Evolutionary conservation across 2,113 vertebrate species (phyloP), one percentile per base, ranked within the genome.

Genomic region (Ptilonorhynchus violaceus): DNA sequence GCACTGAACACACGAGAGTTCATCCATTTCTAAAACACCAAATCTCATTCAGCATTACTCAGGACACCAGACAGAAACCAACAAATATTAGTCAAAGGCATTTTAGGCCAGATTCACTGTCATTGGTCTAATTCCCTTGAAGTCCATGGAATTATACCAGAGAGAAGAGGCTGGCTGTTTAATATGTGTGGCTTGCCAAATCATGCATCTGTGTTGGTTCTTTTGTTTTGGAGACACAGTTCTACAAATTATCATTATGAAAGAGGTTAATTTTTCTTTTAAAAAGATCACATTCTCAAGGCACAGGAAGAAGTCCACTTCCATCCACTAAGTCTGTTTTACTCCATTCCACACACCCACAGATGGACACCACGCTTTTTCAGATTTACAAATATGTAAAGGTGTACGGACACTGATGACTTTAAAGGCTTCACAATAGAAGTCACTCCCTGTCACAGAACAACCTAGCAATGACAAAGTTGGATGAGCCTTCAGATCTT

Each of bases 161-260:
- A 59, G 82, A 95, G 58, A 91, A 72, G 41, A 60, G 59, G 35
- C 35, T 94, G 75, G 86, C 85, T 90, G 33, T 70, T 92, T 69
- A 77, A 56, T 58, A 66, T 86, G 70, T 74, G 60, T 20, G 2
- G 42, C 75, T 88, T 96, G 96, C 86, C 96, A 95, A 90, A 69
- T 23, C 28, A 49, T 96, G 84, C 93, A 92, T 95, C 92, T 95
- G 92, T 96, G 80, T 89, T 96, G 84, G 78, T 88, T 93, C 69
- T 92, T 95, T 92, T 92, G 90, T 95, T 95, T 96, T 96, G 88
- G 86, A 95, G 91, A 95, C 72, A 93, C 31, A 41, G 47, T 70
- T 93, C 85, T 77, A 93, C 64, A 74, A 91, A 83, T 89, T 70
- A 85, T 55, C 11, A 8, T 87, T 74, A 88, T 55, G 47, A 79